A percentile compares a stretch with the other conserved stretches of the same genome.
Evolutionary conservation across 2,113 vertebrate species (phyloP).

Genomic region (Polypterus bichir): DNA sequence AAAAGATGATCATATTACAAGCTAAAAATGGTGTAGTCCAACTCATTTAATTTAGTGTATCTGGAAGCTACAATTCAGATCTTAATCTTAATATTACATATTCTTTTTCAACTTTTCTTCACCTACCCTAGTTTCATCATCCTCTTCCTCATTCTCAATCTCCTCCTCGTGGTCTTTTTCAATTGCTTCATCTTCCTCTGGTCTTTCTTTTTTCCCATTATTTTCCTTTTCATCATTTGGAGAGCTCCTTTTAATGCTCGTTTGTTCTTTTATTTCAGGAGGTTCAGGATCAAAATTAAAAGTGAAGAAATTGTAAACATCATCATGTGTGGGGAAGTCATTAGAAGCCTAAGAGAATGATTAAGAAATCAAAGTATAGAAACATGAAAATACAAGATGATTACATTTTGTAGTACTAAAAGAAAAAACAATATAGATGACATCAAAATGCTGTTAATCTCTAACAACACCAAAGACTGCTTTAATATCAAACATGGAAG

Average conservation of each 20-base stretch:
- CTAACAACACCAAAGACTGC: too few species aligned
- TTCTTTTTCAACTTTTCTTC: slow-evolving; percentile 5
- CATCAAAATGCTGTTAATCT: too few species aligned
- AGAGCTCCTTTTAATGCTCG: slow-evolving; percentile 19
- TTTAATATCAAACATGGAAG: too few species aligned
- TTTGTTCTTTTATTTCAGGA: slow-evolving; percentile 22
- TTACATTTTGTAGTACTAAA: too few species aligned
- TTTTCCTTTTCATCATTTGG: slow-evolving; percentile 13
- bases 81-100: not conserved
- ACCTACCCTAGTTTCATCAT: slow-evolving; percentile 17
- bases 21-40: too few species aligned
- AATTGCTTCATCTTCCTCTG: slow-evolving; percentile 15
- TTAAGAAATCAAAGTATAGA: too few species aligned
- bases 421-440: too few species aligned
- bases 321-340: slow-evolving; percentile 63
- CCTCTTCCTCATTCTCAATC: slow-evolving; percentile 34
- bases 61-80: too few species aligned
- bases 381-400: too few species aligned
- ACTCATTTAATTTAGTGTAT: too few species aligned
- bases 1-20: not conserved
- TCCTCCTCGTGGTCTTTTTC: slow-evolving; percentile 14
- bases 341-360: slow-evolving; percentile 32
- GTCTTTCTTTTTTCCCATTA: not conserved
- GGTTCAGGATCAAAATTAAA: slow-evolving; percentile 73
- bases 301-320: slow-evolving; percentile 85